Evolutionary conservation across 2,888 invertebrate genomes (phyloP).

Genomic region (Drosophila quasianomalipes): DNA sequence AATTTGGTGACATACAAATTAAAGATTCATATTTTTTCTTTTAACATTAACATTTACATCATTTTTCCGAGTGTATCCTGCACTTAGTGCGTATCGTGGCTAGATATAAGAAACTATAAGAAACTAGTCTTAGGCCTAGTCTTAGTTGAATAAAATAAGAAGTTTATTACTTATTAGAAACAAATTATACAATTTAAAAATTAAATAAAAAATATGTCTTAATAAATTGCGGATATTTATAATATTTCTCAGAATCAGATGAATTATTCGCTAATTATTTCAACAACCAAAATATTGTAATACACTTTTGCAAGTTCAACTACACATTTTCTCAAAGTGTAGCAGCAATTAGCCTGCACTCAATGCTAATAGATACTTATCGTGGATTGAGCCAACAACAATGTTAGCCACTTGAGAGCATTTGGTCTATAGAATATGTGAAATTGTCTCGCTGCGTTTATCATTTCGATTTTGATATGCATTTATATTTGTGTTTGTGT

Average conservation of each 20-base stretch:
- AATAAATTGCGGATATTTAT: neutral
- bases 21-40: neutral
- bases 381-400: conserved; percentile 38
- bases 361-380: conserved; percentile 70
- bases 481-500: conserved; percentile 24
- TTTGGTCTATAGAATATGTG: conserved; percentile 6
- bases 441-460: conserved; percentile 48
- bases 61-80: neutral
- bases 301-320: neutral
- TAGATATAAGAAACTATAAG: too few species aligned
- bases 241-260: neutral
- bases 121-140: neutral
- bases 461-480: conserved; percentile 63
- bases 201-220: neutral
- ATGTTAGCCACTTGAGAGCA: conserved; percentile 40
- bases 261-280: neutral
- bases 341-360: conserved; percentile 67
- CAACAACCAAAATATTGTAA: neutral
- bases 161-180: neutral
- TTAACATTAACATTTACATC: neutral
- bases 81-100: too few species aligned
- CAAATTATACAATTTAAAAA: neutral
- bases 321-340: neutral
- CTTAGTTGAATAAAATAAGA: neutral
- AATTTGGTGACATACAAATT: neutral